These are phyloP conservation scores for Zapus hudsonius DNA, from an alignment of 2,113 vertebrate species.

Conservation along the genomic window DNA sequence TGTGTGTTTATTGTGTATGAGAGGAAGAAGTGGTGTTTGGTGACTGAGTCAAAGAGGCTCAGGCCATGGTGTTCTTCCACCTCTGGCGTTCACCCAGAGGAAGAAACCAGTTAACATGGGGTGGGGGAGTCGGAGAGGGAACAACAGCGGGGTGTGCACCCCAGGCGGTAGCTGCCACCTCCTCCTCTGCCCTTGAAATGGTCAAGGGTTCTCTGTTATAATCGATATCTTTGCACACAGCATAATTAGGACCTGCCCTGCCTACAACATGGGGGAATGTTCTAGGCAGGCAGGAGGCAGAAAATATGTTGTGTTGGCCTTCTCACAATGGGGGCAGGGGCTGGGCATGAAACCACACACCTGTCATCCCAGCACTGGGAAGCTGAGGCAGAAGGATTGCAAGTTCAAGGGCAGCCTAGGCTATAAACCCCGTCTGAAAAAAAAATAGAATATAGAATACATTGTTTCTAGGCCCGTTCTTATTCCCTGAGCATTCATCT, in stretches of 20 bases:
- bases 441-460: not conserved
- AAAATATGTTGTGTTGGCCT: too few species aligned
- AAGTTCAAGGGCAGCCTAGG: not conserved
- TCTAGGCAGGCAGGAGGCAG: not conserved
- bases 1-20: not conserved
- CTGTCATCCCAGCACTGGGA: not conserved
- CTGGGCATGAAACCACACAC: rapidly evolving
- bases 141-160: not conserved
- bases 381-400: too few species aligned
- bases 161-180: not conserved
- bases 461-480: not conserved
- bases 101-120: not conserved
- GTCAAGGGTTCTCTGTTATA: not conserved
- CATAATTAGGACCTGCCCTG: too few species aligned
- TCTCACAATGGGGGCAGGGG: not conserved
- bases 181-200: not conserved
- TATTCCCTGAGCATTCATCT: not conserved
- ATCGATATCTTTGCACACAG: not conserved
- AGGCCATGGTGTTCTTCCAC: not conserved
- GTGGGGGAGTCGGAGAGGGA: not conserved
- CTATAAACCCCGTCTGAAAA: not conserved
- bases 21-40: not conserved
- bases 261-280: not conserved
- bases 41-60: not conserved
- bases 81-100: too few species aligned